phyloP scores from a whole-genome alignment of 2,888 invertebrate genomes.

The Gymnocheta viridis region DNA sequence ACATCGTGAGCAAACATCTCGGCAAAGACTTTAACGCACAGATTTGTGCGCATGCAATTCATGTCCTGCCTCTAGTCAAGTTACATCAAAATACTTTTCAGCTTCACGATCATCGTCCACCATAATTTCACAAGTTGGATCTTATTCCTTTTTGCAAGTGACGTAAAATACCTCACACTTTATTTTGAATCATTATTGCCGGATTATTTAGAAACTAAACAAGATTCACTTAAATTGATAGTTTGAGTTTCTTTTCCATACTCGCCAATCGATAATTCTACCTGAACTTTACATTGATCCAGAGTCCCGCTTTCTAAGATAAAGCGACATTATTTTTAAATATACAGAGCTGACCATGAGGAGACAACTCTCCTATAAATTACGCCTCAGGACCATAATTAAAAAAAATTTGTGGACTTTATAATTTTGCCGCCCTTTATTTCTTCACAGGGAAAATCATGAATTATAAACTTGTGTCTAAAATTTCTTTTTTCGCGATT shows the following conservation, averaged over 20 bases:
- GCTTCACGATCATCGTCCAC: no score
- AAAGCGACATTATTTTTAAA: neutral
- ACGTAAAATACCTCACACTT: no score
- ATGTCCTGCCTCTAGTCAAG: no score
- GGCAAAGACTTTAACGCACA: no score
- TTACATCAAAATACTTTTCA: no score
- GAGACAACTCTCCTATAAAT: neutral
- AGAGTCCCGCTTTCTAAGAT: neutral
- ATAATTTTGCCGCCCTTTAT: neutral
- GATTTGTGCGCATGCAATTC: no score
- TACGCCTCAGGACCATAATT: neutral
- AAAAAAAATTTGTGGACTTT: neutral
- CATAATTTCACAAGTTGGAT: no score
- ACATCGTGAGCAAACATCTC: neutral
- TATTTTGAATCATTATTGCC: no score
- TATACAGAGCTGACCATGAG: neutral
- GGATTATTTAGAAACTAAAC: no score
- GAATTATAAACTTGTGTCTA: neutral
- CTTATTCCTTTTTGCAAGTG: no score
- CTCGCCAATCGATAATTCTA: neutral
- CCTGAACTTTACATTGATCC: neutral
- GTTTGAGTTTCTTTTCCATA: neutral
- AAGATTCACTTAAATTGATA: neutral
- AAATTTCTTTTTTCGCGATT: neutral
- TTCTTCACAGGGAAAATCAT: neutral